A percentile compares a stretch with the other conserved stretches of the same genome.
phyloP scores from a whole-genome alignment of 2,888 invertebrate species.

The Proisotoma minuta region DNA sequence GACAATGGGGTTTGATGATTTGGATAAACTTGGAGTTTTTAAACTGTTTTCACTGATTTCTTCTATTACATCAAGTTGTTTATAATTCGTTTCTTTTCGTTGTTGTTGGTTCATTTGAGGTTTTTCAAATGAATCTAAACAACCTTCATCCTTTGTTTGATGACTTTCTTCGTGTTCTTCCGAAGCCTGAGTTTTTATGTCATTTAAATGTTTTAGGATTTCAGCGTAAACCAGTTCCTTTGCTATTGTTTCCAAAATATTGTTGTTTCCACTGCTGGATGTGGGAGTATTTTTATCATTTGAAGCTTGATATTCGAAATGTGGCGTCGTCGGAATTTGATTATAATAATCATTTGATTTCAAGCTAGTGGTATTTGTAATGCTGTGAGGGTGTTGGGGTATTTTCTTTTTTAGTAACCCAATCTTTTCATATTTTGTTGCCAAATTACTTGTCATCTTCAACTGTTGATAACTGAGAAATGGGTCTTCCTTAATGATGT shows the following conservation, averaged over 20 bases:
- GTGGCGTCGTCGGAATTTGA: neutral
- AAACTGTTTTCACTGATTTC: conserved; percentile 16
- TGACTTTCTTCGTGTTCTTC: no score
- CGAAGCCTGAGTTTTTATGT: no score
- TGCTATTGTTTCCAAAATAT: conserved; percentile 26
- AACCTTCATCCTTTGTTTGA: no score
- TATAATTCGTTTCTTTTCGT: neutral
- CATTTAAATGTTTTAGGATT: conserved; percentile 20
- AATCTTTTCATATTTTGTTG: conserved; percentile 20
- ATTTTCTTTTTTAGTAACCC: conserved; percentile 11
- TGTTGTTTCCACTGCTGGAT: neutral
- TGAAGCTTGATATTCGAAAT: neutral
- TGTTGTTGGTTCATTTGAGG: no score
- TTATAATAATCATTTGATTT: neutral
- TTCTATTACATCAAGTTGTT: neutral
- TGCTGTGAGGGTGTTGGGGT: neutral
- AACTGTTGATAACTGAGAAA: conserved; percentile 21
- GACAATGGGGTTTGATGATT: neutral
- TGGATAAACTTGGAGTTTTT: conserved; percentile 21
- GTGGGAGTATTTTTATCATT: neutral
- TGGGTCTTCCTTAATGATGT: neutral
- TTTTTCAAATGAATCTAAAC: no score
- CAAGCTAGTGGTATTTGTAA: neutral
- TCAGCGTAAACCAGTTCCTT: conserved; percentile 33
- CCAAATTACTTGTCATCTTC: conserved; percentile 16